These are phyloP conservation scores for Neoniphon sammara DNA, from an alignment of 2,797 vertebrate genomes.

Conservation along the genomic window DNA sequence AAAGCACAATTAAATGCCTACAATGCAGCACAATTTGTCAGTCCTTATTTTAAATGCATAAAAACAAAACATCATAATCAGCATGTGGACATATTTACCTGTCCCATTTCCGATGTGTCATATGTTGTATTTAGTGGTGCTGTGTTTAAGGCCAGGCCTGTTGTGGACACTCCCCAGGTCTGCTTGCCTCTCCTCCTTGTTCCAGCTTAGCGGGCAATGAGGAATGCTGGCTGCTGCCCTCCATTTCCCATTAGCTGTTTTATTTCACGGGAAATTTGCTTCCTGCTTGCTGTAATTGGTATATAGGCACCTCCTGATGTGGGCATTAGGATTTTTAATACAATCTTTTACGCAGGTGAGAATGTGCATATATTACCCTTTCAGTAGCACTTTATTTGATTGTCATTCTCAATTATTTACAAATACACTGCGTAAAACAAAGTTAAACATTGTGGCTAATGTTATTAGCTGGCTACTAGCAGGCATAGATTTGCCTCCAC, in stretches of 20 bases:
- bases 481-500: slow-evolving; percentile 44
- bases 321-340: slow-evolving; percentile 82
- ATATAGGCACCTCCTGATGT: slow-evolving; percentile 83
- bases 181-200: slow-evolving; percentile 60
- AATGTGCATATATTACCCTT: slow-evolving; percentile 85
- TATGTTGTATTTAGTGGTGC: slow-evolving; percentile 52
- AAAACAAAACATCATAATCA: background rate
- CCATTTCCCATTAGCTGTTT: slow-evolving; percentile 85
- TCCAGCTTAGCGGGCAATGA: slow-evolving; percentile 73
- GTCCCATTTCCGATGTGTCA: slow-evolving; percentile 30
- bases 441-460: slow-evolving; percentile 75
- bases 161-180: slow-evolving; percentile 63
- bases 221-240: slow-evolving; percentile 74
- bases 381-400: slow-evolving; percentile 79
- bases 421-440: slow-evolving; percentile 70
- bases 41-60: slow-evolving; percentile 12
- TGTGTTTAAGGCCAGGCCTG: slow-evolving; percentile 66
- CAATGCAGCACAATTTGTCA: slow-evolving; percentile 4
- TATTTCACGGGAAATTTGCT: slow-evolving; percentile 88
- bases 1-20: slow-evolving; percentile 7
- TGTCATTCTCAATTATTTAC: slow-evolving; percentile 81
- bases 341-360: slow-evolving; percentile 82
- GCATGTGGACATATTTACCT: slow-evolving; percentile 39
- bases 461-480: slow-evolving; percentile 62
- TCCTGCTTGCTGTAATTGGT: slow-evolving; percentile 85